Percentiles rank a stretch among this genome's conserved stretches.
Conservation (phyloP, 2,888 invertebrate species). For the Chouioia cunea region DNA sequence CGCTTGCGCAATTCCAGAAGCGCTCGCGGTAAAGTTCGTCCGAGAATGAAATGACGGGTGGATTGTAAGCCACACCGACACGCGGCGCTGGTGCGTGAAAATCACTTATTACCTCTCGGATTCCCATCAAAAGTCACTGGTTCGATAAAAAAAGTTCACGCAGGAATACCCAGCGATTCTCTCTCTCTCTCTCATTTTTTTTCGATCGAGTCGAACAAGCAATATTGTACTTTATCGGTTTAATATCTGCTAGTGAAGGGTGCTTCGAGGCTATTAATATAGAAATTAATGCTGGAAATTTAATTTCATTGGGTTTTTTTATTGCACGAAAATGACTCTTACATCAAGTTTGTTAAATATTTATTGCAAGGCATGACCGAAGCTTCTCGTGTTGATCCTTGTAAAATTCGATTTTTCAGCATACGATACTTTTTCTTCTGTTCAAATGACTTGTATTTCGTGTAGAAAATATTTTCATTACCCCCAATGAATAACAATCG, state of each 20-base stretch:
- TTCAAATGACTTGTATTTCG: too few relatives aligned
- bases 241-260: conserved; percentile 26
- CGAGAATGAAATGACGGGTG: not conserved
- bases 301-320: too few relatives aligned
- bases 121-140: conserved; percentile 8
- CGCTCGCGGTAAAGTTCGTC: not conserved
- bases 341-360: too few relatives aligned
- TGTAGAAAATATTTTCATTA: too few relatives aligned
- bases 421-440: too few relatives aligned
- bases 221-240: conserved; percentile 20
- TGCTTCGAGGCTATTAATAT: not conserved
- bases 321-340: too few relatives aligned
- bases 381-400: too few relatives aligned
- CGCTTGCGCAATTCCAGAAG: conserved; percentile 14
- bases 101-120: conserved; percentile 27
- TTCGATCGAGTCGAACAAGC: conserved; percentile 7
- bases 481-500: too few relatives aligned
- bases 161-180: not conserved
- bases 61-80: conserved; percentile 7
- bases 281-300: conserved; percentile 1
- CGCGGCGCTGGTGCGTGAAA: conserved; percentile 1
- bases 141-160: conserved; percentile 4
- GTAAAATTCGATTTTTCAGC: too few relatives aligned
- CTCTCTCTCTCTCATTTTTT: not conserved
- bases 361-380: too few relatives aligned